These are phyloP conservation scores for Alcis repandata DNA, from an alignment of 2,888 invertebrate species.

Conservation along the genomic window DNA sequence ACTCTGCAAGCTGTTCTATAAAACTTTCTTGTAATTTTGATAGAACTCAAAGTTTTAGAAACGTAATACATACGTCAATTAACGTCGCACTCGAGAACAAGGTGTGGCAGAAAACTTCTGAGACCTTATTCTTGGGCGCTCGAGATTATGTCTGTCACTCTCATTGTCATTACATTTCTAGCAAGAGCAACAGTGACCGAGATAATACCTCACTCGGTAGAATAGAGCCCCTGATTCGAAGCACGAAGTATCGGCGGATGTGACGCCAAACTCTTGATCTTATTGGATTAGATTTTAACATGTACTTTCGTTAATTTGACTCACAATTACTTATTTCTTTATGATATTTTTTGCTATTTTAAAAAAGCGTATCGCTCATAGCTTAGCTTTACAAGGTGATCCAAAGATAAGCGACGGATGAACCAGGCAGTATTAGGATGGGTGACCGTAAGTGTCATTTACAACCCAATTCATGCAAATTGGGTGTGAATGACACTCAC, in stretches of 20 bases:
- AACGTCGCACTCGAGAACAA: slow-evolving; percentile 10
- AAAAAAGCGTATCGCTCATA: not conserved
- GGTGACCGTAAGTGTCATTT: no score
- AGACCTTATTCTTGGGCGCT: no score
- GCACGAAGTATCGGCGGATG: slow-evolving; percentile 9
- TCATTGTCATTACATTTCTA: no score
- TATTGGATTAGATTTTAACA: slow-evolving; percentile 11
- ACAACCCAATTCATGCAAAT: no score
- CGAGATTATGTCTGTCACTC: no score
- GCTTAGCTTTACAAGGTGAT: not conserved
- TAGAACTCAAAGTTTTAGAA: not conserved
- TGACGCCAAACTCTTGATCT: slow-evolving; percentile 12
- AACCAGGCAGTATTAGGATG: no score
- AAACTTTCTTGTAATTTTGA: slow-evolving; percentile 10
- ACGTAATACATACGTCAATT: slow-evolving; percentile 19
- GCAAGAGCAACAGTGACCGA: no score
- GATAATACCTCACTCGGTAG: no score
- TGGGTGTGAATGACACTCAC: no score
- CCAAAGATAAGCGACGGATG: no score
- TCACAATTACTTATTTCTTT: not conserved
- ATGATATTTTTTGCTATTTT: not conserved
- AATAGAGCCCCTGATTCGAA: no score
- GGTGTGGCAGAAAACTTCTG: slow-evolving; percentile 15
- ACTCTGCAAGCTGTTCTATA: not conserved
- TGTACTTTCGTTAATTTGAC: slow-evolving; percentile 5